Evolutionary conservation across 2,797 vertebrate species (phyloP), one percentile per base, ranked within the genome.

Genomic region (Eptatretus atami): DNA sequence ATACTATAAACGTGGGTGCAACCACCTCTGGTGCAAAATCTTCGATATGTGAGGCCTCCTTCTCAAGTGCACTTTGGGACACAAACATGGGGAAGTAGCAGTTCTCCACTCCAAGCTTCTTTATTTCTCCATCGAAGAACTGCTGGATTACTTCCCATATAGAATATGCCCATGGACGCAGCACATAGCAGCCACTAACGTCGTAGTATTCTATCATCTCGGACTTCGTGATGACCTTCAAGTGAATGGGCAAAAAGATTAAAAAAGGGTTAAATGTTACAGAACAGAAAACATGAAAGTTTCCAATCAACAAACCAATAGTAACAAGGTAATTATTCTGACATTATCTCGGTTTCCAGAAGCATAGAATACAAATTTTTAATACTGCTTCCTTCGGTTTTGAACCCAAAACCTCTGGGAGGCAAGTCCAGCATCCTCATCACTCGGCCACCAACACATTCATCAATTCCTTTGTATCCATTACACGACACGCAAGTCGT

Each of bases 141-240:
- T 84, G 78, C 71, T 82, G 82, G 70, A 98, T 92, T 67, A 73
- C 66, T 68, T 98, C 86, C 90, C 92, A 98, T 72, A 98, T 81
- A 67, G 86, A 71, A 5, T 69, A 86, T 54, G 90, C 75, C 92
- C 92, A 98, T 14, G 92, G 92, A 14, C 88, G 84, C 67, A 98
- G 82, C 69, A 98, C 77, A 0, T 98, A 98, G 73, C 92, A 98
- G 68, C 92, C 92, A 15, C 90, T 96, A 14, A 98, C 82, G 12
- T 98, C 90, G 1, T 98, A 92, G 74, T 98, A 98, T 71, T 98
- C 92, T 10, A 98, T 95, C 90, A 98, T 83, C 77, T 98, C 90
- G 1, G 90, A 68, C 71, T 98, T 98, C 25, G 86, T 96, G 78
- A 98, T 98, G 69, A 98, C 88, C 92, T 98, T 73, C 61, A 64